Evolutionary conservation across 2,113 vertebrate species (phyloP).

Genomic region (Theristicus caerulescens): DNA sequence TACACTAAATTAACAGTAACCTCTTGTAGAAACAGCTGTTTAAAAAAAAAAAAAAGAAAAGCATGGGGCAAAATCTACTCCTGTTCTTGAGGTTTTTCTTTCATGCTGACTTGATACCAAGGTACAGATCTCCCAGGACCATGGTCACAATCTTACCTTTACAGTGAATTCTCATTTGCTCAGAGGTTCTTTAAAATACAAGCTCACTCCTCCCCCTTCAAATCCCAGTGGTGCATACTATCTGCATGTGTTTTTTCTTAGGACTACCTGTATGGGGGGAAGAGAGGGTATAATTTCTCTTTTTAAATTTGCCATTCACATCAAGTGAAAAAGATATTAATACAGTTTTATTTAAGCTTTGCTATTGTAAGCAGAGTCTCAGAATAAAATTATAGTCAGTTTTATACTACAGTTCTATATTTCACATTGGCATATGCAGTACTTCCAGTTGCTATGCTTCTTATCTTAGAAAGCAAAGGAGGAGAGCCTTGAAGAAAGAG

Average conservation of each 20-base stretch:
- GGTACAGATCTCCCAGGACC: not conserved
- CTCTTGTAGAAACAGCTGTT: not conserved
- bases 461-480: not conserved
- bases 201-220: not conserved
- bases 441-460: not conserved
- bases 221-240: not conserved
- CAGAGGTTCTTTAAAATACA: not conserved
- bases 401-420: not conserved
- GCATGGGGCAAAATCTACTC: not conserved
- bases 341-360: not conserved
- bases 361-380: not conserved
- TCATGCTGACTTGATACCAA: not conserved
- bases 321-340: not conserved
- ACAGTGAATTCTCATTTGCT: not conserved
- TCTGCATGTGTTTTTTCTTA: not conserved
- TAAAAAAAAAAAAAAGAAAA: too few relatives aligned
- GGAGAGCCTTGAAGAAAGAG: not conserved
- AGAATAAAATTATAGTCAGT: not conserved
- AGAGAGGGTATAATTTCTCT: not conserved
- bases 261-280: accelerated
- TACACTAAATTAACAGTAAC: not conserved
- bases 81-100: not conserved
- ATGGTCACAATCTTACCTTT: not conserved
- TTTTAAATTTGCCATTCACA: not conserved
- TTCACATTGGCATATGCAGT: not conserved